Evolutionary conservation across 2,888 invertebrate species (phyloP), one percentile per base, ranked within the genome.

Genomic region (Zaprionus obscuricornis): DNA sequence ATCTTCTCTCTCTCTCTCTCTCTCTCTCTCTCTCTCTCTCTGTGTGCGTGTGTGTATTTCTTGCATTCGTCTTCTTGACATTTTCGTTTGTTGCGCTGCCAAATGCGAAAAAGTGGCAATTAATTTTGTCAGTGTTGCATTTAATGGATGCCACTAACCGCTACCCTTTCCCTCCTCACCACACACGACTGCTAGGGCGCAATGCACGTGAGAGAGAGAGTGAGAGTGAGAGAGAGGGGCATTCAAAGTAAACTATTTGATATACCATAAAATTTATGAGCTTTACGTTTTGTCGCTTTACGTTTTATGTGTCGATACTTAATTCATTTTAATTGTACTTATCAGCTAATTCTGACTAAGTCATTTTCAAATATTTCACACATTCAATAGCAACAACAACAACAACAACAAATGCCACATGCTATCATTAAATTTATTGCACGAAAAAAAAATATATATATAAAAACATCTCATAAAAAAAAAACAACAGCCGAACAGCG

Each of bases 81-180:
- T 86, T 86, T 88, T 79, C 83, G 87, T 88, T 88, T 87, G 87
- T 87, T 77, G 85, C 81, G 64, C 76, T 88, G 88, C 87, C 87
- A 88, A 88, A 76, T 74, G 73, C 69, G 82, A 82, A 78, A 78
- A 83, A 85, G 74, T 83, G 79, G 86, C 86, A 87, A 88, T 88
- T 88, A 87, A 88, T 88, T 87, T 86, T 85, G 81, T 78, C 83
- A 81, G 79, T 85, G 81, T 81, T 85, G 81, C 81, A 85, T 81
- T 81, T 81, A 84, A 81, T 81, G 81, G 76, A 68, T 16, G 39
- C 39, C 37, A n/a, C 17, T 4, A 6, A 6, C 22, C 4, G 5
- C 4, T 22, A 22, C 26, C 11, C 7, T 6, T 36, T 36, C 22
- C 17, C 26, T 16, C 16, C 60, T 59, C 55, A 59, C 54, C 45